Base-by-base conservation (phyloP, 1,140 invertebrate species). In the Amphibalanus amphitrite region DNA sequence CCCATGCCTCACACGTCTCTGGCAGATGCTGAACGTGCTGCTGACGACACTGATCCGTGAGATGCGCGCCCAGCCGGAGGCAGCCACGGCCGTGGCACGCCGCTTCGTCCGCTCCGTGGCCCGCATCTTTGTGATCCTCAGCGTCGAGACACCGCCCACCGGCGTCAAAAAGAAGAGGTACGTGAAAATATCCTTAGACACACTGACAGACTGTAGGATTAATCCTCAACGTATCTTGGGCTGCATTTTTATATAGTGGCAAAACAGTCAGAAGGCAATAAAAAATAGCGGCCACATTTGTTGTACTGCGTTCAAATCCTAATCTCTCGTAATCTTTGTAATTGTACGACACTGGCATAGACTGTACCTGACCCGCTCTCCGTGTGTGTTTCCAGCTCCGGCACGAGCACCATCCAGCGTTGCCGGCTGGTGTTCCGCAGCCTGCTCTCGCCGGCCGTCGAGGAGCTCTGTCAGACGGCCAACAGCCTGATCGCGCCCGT, bases 401-500 rank as follows among this genome's bases (percentile, higher is more conserved):
- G 47, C 17, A 28, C 65, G n/a, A 67, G 28, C 20, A 67, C 65
- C 10, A 28, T 67, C 26, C 72, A 73, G 38, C 38, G 71, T 25
- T 73, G 72, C n/a, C 67, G 67, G 65, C 40, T 74, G 72, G 76
- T 77, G 20, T 77, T 77, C 72, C 73, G 73, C 75, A 88, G 90
- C 0, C 79, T 98, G 68, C 88, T 95, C 25, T 91, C 90, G 75
- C 82, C 97, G 29, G 88, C 95, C 0, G 89, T 98, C 28, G 93
- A 97, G 80, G 95, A 99, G 82, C 81, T 99, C 13, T 94, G 93
- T 75, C 93, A 98, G 82, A 93, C 92, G 17, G 96, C 96, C 0
- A 94, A 98, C 81, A 91, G 96, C 0, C 81, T 98, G 4, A 91
- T 99, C 72, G 90, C 94, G 3, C 97, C 97, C 0, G 96, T 99